Percentiles rank a stretch among this genome's conserved stretches.
Evolutionary conservation across 2,888 invertebrate genomes (phyloP).

Genomic region (Oeneis ivallda): DNA sequence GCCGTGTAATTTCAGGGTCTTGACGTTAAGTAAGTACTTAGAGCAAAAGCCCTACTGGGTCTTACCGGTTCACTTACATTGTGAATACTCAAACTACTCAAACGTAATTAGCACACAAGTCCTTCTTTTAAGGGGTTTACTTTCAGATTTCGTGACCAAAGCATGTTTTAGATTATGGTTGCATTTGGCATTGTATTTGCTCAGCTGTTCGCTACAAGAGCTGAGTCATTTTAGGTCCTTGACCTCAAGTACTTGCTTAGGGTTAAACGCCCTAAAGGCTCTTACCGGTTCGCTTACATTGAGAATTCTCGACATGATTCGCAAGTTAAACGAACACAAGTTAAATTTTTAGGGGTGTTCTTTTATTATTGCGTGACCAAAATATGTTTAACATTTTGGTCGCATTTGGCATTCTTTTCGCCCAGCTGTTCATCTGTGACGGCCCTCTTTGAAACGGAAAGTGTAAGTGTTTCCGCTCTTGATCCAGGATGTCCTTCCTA

Average conservation of each 20-base stretch:
- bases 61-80: constrained; percentile 34
- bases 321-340: no score
- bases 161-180: no score
- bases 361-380: constrained; percentile 11
- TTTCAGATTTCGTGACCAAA: no score
- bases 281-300: constrained; percentile 34
- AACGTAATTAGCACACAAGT: no score
- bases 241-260: constrained; percentile 39
- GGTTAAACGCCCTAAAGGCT: constrained; percentile 37
- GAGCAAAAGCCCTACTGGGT: constrained; percentile 37
- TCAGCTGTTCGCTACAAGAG: no score
- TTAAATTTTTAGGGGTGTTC: constrained; percentile 18
- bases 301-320: constrained; percentile 34
- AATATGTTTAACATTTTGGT: not conserved
- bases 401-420: not conserved
- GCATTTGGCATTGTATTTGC: no score
- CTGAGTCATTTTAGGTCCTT: no score
- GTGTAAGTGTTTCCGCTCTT: constrained; percentile 20
- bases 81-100: constrained; percentile 36
- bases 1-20: constrained; percentile 36
- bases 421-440: constrained; percentile 2
- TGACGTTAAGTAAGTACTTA: constrained; percentile 40
- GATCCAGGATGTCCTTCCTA: constrained; percentile 4
- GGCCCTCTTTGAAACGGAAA: not conserved
- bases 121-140: no score